Base-by-base conservation (phyloP, 2,797 vertebrate genomes). In the Thalassophryne amazonica region DNA sequence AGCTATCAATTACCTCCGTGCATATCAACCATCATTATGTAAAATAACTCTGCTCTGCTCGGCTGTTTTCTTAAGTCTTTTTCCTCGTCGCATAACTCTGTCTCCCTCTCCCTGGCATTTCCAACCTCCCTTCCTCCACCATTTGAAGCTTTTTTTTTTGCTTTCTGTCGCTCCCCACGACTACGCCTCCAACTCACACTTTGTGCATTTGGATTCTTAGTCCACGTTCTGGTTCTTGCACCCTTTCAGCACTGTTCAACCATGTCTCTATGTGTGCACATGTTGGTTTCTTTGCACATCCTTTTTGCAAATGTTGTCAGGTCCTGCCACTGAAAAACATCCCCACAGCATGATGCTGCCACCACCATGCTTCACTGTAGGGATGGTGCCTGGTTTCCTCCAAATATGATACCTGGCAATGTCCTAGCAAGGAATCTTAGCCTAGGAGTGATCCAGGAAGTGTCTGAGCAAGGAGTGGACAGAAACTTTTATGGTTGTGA, bases 11-110 rank as follows among this genome's bases (percentile, higher is more conserved):
- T 97, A 96, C 93, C 79, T 89, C 88, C 88, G 90, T 94, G 94
- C 94, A 95, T 95, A 93, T 91, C 92, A 94, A 94, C 93, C 92
- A 88, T 91, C 91, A 93, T 93, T 93, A 94, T 95, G 94, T 95
- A 94, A 95, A 97, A 93, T 94, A 95, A 93, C 90, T 87, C 66
- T 14, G 91, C 92, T 93, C 88, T 89, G 85, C 88, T 86, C 75
- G 28, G 63, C 78, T 76, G 45, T 77, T 76, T 83, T 84, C 77
- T 85, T 76, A 84, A 81, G 79, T 84, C 83, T 72, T 62, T 54
- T 78, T 85, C 74, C 60, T 68, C n/a, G n/a, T 78, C 77, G 25
- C 74, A 81, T 76, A 79, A 81, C 76, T 80, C 73, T 52, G 60
- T 69, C 31, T 60, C 69, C 49, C 71, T 69, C 76, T 69, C 64